Percentiles rank a stretch among this genome's conserved stretches.
phyloP scores from a whole-genome alignment of 2,797 vertebrate genomes.

The Myotis daubentonii region DNA sequence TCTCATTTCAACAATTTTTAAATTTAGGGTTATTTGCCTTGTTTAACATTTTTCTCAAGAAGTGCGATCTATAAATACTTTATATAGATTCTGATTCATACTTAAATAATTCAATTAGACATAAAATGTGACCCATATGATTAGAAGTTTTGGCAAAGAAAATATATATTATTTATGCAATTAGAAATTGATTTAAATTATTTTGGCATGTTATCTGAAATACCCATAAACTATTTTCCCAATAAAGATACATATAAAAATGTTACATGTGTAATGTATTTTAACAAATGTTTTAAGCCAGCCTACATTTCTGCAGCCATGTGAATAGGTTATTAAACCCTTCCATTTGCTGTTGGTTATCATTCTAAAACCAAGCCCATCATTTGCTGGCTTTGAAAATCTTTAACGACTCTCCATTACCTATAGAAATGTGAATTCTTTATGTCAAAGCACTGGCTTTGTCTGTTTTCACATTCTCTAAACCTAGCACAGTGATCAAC shows the following conservation, averaged over 20 bases:
- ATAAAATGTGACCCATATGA: not conserved
- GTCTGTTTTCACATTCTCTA: not conserved
- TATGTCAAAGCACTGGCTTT: not conserved
- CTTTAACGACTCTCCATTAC: not conserved
- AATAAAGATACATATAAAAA: not conserved
- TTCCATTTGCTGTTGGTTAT: not conserved
- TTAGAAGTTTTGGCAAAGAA: constrained; percentile 32
- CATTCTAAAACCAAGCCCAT: not conserved
- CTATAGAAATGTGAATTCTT: not conserved
- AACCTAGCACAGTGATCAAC: not conserved
- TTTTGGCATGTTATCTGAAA: not conserved
- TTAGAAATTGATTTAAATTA: not conserved
- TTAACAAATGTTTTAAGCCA: not conserved
- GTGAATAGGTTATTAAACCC: not conserved
- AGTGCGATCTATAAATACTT: not conserved
- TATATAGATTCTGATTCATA: not conserved
- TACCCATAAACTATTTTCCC: not conserved
- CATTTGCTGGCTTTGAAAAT: not conserved
- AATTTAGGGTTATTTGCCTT: not conserved
- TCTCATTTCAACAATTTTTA: constrained; percentile 28
- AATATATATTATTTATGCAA: not conserved
- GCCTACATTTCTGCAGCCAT: not conserved
- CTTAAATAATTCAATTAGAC: not conserved
- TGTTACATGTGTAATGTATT: not conserved
- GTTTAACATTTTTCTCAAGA: not conserved